A percentile compares a stretch with the other conserved stretches of the same genome.
Evolutionary conservation across 64 coral and sea anemone genomes (phyloP).

Genomic region (Dendrophyllia cribrosa): DNA sequence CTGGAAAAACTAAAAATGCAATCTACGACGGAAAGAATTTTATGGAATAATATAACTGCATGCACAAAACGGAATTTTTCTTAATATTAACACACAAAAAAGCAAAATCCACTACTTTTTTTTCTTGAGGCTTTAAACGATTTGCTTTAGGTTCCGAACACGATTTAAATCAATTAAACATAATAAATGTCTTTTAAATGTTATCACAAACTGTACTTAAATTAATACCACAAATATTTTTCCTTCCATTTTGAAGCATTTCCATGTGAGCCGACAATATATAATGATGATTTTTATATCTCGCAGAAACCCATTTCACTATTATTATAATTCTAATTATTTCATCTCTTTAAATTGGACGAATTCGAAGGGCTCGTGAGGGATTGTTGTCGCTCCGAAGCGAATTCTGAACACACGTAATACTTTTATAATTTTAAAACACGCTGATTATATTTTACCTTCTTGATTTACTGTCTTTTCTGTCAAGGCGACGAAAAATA

Average conservation of each 20-base stretch:
- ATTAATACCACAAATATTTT: conserved; percentile 16
- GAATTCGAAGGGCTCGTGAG: not conserved
- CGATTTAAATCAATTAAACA: not conserved
- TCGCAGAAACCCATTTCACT: not conserved
- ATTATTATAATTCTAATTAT: not conserved
- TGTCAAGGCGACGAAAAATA: not conserved
- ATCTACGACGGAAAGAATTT: not conserved
- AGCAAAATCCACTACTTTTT: not conserved
- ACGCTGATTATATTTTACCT: not conserved
- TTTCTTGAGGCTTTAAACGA: not conserved
- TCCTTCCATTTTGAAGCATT: not conserved
- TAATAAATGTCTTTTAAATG: not conserved
- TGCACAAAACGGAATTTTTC: not conserved
- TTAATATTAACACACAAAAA: not conserved
- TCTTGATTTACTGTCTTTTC: conserved; percentile 1
- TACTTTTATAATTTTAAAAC: not conserved
- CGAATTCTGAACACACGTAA: not conserved
- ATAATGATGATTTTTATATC: not conserved
- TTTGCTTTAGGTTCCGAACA: conserved; percentile 1
- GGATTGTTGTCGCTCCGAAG: not conserved
- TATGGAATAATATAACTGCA: not conserved
- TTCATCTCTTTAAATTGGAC: not conserved
- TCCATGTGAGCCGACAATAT: not conserved
- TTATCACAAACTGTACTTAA: conserved; percentile 33
- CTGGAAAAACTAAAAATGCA: not conserved